Conservation (phyloP, 1,140 invertebrate species). For the Drosophila dunni region DNA sequence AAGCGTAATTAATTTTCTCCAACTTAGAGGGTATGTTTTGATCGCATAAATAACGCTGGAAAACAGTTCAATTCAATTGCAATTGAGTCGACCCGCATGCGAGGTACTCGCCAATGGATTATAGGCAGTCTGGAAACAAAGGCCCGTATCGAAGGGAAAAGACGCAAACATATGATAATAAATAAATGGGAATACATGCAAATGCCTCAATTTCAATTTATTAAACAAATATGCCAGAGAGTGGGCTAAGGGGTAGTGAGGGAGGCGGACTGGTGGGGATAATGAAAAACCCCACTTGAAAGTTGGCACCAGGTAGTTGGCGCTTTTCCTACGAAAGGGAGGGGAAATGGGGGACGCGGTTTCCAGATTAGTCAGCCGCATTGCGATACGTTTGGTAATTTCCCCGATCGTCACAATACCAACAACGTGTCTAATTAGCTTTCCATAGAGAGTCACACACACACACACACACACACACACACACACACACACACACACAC, state of each 20-base stretch:
- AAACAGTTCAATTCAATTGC: conserved; percentile 8
- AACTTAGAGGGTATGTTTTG: neutral
- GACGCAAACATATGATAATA: conserved; percentile 4
- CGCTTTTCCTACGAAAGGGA: too few relatives aligned
- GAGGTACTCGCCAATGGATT: neutral
- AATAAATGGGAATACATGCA: conserved; percentile 10
- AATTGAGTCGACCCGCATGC: conserved; percentile 29
- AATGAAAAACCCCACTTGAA: conserved; percentile 8
- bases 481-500: conserved; percentile 2
- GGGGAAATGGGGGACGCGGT: neutral
- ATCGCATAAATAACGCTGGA: neutral
- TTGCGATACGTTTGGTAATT: conserved; percentile 47
- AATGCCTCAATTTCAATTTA: conserved; percentile 18
- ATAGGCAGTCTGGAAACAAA: conserved; percentile 11
- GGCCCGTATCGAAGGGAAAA: neutral
- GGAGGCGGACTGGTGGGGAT: too few relatives aligned
- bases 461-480: conserved; percentile 9
- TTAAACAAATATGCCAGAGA: neutral
- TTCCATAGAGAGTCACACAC: conserved; percentile 1
- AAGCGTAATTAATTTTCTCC: neutral
- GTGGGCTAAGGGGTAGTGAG: neutral
- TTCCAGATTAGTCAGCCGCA: conserved; percentile 42
- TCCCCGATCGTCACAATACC: conserved; percentile 37
- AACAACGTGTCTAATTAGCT: conserved; percentile 44
- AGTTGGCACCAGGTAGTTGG: neutral